Evolutionary conservation across 2,888 invertebrate genomes (phyloP).

Genomic region (Cinara cedri): DNA sequence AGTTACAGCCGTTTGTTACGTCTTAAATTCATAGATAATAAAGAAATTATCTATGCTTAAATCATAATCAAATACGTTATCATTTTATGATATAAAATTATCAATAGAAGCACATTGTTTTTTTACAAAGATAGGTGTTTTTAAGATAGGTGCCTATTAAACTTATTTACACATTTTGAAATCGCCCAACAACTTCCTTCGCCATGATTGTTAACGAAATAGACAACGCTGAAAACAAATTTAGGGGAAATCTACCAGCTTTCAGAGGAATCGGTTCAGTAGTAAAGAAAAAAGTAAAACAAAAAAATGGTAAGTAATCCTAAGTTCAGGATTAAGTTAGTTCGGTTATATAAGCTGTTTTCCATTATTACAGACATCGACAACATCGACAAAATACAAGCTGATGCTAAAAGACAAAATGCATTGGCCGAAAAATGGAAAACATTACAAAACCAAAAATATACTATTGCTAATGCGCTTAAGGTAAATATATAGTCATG

Average conservation of each 20-base stretch:
- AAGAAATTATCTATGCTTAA: no score
- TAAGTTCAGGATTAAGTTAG: neutral
- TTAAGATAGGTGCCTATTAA: no score
- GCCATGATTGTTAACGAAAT: neutral
- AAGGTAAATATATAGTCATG: constrained; percentile 30
- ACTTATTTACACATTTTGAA: no score
- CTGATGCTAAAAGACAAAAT: constrained; percentile 49
- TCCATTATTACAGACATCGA: neutral
- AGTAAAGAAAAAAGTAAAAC: neutral
- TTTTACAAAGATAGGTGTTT: neutral
- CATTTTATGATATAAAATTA: neutral
- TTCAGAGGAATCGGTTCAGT: constrained; percentile 51
- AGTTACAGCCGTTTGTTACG: no score
- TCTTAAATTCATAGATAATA: no score
- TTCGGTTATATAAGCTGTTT: neutral
- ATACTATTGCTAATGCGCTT: constrained; percentile 50
- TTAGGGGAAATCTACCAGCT: constrained; percentile 48
- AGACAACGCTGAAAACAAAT: neutral
- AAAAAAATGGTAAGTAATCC: neutral
- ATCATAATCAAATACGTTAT: neutral
- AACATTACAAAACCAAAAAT: constrained; percentile 49
- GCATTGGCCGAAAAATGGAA: constrained; percentile 56
- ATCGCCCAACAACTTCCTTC: neutral
- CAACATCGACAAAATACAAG: neutral
- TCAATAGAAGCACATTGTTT: constrained; percentile 1